These are phyloP conservation scores for Bagarius yarrelli DNA, from an alignment of 2,113 vertebrate genomes.

Conservation along the genomic window DNA sequence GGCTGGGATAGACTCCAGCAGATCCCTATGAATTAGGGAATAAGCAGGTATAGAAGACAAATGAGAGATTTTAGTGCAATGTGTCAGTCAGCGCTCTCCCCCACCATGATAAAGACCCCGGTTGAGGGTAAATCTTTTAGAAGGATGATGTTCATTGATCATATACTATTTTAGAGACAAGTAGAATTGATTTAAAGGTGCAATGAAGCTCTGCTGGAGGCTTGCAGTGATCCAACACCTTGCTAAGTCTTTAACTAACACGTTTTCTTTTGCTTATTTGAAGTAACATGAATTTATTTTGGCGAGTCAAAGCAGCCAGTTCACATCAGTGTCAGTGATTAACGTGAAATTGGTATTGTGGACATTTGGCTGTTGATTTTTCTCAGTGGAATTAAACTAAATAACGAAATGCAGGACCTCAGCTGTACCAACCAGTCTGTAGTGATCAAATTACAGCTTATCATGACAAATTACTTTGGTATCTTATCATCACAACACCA, in stretches of 20 bases:
- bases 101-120: neutral
- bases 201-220: neutral
- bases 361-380: neutral
- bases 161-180: neutral
- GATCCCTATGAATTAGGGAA: too few relatives aligned
- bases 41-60: too few relatives aligned
- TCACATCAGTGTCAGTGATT: neutral
- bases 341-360: neutral
- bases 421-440: neutral
- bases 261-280: neutral
- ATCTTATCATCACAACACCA: neutral
- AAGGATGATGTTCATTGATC: neutral
- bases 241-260: too few relatives aligned
- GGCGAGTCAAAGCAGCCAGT: neutral
- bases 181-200: neutral
- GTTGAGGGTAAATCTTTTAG: neutral
- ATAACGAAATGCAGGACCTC: neutral
- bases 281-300: neutral
- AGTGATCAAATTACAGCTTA: constrained; percentile 6
- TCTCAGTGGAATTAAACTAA: neutral
- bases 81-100: too few relatives aligned
- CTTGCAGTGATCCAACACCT: neutral
- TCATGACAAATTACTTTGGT: neutral
- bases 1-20: too few relatives aligned
- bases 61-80: neutral